Base-by-base conservation (phyloP, 1,140 invertebrate genomes). In the Mya arenaria region DNA sequence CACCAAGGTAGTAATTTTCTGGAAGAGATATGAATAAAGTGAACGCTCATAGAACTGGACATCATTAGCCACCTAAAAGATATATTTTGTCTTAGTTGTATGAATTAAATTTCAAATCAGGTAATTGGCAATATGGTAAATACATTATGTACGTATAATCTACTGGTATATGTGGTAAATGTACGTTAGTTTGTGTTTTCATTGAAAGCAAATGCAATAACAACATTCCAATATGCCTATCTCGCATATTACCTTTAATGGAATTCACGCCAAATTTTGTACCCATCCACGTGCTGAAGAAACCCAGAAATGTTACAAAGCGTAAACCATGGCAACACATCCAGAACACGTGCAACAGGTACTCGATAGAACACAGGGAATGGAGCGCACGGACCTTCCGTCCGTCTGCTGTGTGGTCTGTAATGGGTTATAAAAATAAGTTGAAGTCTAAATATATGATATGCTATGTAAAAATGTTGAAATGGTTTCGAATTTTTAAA, bases 291-390 rank as follows among this genome's bases (percentile, higher is more conserved):
- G 41, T 62, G 58, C 36, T 52, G 17, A 78, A 62, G 56, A 78
- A 78, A 25, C 74, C 74, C 0, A 78, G 44, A 34, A 78, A 78
- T 4, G 74, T 44, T 10, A 78, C 74, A 55, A 78, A 78, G 36
- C 74, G 3, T 13, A 78, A 28, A 66, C 56, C 74, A 10, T 78
- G 74, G 0, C 36, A 60, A 66, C 74, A 78, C 74, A 78, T 78
- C 74, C 74, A 78, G 44, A 55, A 78, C 19, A 78, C 74, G 41
- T 78, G 74, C 30, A 78, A 55, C 58, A 78, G 23, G 25, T 78
- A 78, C 25, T 65, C 41, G 32, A 37, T n/a, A 0, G 74, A 78
- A 13, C 48, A 55, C 13, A 78, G 4, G n/a, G n/a, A n/a, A n/a
- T n/a, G n/a, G n/a, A n/a, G n/a, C n/a, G n/a, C n/a, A n/a, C n/a